phyloP scores from a whole-genome alignment of 2,113 vertebrate genomes.

The Microcebus tavaratra region DNA sequence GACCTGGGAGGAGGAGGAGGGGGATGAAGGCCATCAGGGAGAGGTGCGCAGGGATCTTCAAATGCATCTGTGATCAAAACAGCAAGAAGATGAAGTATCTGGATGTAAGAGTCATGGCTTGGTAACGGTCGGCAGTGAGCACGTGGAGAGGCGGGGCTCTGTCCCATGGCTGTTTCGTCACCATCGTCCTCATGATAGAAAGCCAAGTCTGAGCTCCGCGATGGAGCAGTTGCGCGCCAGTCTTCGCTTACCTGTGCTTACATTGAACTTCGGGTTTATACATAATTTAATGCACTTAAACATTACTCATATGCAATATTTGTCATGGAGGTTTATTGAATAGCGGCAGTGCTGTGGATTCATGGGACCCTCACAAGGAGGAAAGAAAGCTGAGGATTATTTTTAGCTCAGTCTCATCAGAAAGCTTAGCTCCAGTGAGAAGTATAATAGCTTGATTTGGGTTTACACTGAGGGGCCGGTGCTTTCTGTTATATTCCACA shows the following conservation, averaged over 20 bases:
- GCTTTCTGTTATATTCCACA: not conserved
- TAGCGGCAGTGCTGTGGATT: not conserved
- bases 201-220: not conserved
- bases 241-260: slow-evolving; percentile 4
- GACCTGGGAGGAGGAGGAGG: not conserved
- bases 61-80: not conserved
- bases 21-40: not conserved
- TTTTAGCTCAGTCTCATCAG: not conserved
- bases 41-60: not conserved
- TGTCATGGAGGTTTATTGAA: slow-evolving; percentile 45
- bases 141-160: not conserved
- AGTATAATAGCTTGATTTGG: not conserved
- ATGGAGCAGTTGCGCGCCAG: not conserved
- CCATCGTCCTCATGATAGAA: not conserved
- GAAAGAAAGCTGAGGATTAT: not conserved
- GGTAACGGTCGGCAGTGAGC: not conserved
- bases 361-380: not conserved
- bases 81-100: not conserved
- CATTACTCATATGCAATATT: not conserved
- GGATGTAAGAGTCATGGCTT: not conserved
- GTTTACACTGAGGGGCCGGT: rapidly evolving
- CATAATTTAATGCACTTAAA: slow-evolving; percentile 50
- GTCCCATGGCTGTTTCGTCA: not conserved
- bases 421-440: not conserved
- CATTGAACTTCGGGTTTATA: slow-evolving; percentile 36